Evolutionary conservation across 64 coral and sea anemone species (phyloP), one percentile per base, ranked within the genome.

Genomic region (Montipora cactus): DNA sequence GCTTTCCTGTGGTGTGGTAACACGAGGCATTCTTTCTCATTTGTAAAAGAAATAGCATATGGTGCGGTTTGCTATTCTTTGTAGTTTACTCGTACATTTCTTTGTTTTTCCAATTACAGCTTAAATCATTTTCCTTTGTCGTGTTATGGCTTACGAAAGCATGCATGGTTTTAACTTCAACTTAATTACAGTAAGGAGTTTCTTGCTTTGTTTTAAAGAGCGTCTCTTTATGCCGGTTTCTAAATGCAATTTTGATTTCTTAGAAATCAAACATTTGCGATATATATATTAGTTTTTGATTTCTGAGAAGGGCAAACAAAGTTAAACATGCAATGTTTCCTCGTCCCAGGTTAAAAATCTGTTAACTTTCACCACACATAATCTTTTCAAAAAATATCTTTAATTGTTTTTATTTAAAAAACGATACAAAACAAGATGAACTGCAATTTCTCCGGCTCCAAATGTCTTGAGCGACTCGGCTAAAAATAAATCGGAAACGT

Each of bases 201-300:
- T 5, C 59, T 44, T 48, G 28, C 45, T 44, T 84, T 67, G 11
- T 57, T 57, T 8, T 11, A 57, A 49, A 84, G 48, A 84, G 62
- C 44, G 16, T 44, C 5, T 64, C 82, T 86, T 86, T 22, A 71
- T 37, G 37, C 37, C 67, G 82, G 50, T 64, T 86, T 71, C 18
- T 86, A 72, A 86, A 86, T 86, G 47, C 82, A 51, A 86, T 86
- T 86, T 86, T 86, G 62, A 86, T 86, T 86, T 86, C 61, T 10
- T 10, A 13, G 16, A 84, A 84, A 68, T 68, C 59, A 84, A 84
- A 67, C 61, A 86, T 86, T 86, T 49, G 49, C 47, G 47, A 72
- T 64, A 71, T 86, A 49, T 71, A 86, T 71, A 86, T 72, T 72
- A 62, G 68, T 71, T 86, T 86, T 71, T 71, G 82, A 86, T 86